Evolutionary conservation across 2,113 vertebrate genomes (phyloP), one percentile per base, ranked within the genome.

Genomic region (Pterocles orientalis): DNA sequence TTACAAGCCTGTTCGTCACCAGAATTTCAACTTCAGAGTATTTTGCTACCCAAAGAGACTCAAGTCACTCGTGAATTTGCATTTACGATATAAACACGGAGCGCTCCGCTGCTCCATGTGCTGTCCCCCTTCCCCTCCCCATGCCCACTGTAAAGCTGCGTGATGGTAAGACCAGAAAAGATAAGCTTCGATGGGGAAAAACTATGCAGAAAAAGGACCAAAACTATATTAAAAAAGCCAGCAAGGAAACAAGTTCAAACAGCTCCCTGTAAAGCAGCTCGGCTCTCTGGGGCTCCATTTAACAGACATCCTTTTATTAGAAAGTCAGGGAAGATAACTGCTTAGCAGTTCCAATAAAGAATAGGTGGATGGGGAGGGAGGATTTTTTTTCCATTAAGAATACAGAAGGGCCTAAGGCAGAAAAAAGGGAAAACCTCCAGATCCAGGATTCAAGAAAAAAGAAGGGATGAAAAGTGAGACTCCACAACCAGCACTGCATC

Each of bases 301-400:
- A 90, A 92, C 80, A 92, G 92, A 78, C 92, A 89, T 76, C 76
- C 92, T 91, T 94, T 94, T 94, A 95, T 95, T 94, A 93, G 84
- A 95, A 79, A 92, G 29, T 57, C 66, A 51, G 88, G 86, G 90
- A 90, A 92, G 86, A 93, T 68, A 90, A 86, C 57, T 83, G 80
- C 62, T 95, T 75, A 96, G 90, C 82, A 75, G 72, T 89, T 88
- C 80, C 90, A 92, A 91, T 94, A 75, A 94, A 75, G 86, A 64
- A 82, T 3, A 92, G 82, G 76, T 95, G 88, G 54, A 91, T 65
- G 60, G 61, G 86, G 86, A 92, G 20, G 53, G 57, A 87, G 45
- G 36, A 4, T 28, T 34, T 33, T 62, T 61, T 82, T 47, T 0
- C 31, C 56, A 64, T 60, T 53, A 75, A 56, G 41, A 90, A 83